A percentile compares a stretch with the other conserved stretches of the same genome.
Conservation (phyloP, 2,113 vertebrate species). For the Myiozetetes cayanensis region DNA sequence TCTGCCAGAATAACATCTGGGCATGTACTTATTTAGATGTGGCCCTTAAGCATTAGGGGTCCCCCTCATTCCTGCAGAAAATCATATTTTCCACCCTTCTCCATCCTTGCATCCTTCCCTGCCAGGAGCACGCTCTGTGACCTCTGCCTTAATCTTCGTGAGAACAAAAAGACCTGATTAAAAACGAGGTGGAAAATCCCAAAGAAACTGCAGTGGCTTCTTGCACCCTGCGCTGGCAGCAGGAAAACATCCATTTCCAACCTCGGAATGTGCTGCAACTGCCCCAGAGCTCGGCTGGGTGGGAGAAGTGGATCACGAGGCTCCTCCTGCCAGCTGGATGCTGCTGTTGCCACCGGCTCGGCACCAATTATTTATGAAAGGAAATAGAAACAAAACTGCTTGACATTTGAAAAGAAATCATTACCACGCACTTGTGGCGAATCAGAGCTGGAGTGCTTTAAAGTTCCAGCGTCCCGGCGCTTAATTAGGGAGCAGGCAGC, state of each 20-base stretch:
- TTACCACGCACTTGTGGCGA: conserved; percentile 71
- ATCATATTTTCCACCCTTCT: neutral
- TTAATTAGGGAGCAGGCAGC: conserved; percentile 60
- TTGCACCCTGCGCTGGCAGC: neutral
- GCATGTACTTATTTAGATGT: fast-evolving
- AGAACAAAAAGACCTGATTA: neutral
- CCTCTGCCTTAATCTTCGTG: fast-evolving
- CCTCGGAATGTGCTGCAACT: neutral
- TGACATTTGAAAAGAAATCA: conserved; percentile 80
- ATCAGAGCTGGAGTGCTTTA: conserved; percentile 73
- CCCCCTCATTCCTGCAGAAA: neutral
- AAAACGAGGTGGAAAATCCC: neutral
- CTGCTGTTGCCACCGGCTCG: conserved; percentile 28
- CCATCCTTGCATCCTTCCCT: neutral
- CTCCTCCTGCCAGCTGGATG: conserved; percentile 40
- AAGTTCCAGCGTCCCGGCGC: conserved; percentile 24
- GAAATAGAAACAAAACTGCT: conserved; percentile 69
- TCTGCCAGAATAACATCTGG: no score
- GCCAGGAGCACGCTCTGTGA: fast-evolving
- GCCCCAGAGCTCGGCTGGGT: neutral
- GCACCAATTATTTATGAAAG: conserved; percentile 68
- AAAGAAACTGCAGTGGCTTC: neutral
- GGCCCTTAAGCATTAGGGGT: neutral
- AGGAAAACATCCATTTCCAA: neutral
- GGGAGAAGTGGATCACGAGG: neutral